Evolutionary conservation across 2,113 vertebrate species (phyloP).

Genomic region (Blennius ocellaris): DNA sequence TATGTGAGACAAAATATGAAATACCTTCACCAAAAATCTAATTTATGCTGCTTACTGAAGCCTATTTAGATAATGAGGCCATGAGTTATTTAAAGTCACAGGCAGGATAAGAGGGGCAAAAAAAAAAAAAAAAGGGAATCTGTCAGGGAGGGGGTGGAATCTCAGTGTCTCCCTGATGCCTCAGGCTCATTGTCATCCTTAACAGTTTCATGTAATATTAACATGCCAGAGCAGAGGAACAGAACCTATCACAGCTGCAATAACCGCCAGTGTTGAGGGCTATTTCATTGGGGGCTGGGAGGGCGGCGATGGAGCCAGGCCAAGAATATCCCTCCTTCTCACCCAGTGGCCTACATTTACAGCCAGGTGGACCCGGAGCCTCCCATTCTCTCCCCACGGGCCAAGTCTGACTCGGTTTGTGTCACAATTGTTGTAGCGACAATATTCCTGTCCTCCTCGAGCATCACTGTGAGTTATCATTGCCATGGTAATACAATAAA

Average conservation of each 20-base stretch:
- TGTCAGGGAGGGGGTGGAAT: conserved; percentile 16
- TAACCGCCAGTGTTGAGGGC: conserved; percentile 60
- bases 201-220: conserved; percentile 82
- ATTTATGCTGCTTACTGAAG: conserved; percentile 66
- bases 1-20: conserved; percentile 47
- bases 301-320: conserved; percentile 32
- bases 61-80: conserved; percentile 79
- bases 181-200: conserved; percentile 70
- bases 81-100: conserved; percentile 77
- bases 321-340: conserved; percentile 55
- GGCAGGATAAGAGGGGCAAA: conserved; percentile 38
- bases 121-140: conserved; percentile 53
- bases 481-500: conserved; percentile 28
- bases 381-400: conserved; percentile 27
- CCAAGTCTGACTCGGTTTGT: conserved; percentile 50
- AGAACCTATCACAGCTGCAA: conserved; percentile 61
- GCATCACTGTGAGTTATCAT: conserved; percentile 19
- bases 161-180: conserved; percentile 53
- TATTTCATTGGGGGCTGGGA: conserved; percentile 21
- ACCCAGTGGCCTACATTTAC: conserved; percentile 68
- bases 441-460: conserved; percentile 36
- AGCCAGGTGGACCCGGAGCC: conserved; percentile 54
- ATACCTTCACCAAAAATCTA: conserved; percentile 60
- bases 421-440: conserved; percentile 37
- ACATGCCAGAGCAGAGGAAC: conserved; percentile 71